Evolutionary conservation across 2,888 invertebrate genomes (phyloP).

Genomic region (Dasypolia templi): DNA sequence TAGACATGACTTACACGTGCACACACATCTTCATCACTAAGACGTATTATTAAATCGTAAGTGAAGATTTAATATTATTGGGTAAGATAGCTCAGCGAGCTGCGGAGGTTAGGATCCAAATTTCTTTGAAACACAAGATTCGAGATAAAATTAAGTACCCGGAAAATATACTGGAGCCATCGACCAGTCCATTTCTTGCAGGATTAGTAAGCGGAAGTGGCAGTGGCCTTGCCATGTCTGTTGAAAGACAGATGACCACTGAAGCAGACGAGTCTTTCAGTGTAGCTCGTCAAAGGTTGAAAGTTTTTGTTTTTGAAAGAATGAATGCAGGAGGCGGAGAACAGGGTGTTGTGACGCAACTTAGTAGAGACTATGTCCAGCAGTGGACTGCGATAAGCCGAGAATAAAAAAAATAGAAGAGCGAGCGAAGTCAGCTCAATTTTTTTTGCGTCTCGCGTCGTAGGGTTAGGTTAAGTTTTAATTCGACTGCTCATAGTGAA

Average conservation of each 20-base stretch:
- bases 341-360: neutral
- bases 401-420: no score
- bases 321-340: neutral
- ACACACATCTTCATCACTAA: conserved; percentile 13
- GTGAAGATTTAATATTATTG: neutral
- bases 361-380: neutral
- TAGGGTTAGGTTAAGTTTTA: no score
- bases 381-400: neutral
- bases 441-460: no score
- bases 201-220: neutral
- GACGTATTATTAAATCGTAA: neutral
- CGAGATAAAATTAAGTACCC: neutral
- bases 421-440: no score
- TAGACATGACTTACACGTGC: conserved; percentile 28
- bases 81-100: neutral
- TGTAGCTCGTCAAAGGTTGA: neutral
- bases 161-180: neutral
- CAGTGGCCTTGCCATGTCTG: neutral
- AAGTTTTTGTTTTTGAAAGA: neutral
- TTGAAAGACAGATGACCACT: neutral
- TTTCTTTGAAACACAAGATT: neutral
- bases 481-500: no score
- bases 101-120: neutral
- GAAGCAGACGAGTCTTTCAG: neutral
- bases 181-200: neutral